Evolutionary conservation across 2,888 invertebrate genomes (phyloP).

Genomic region (Ametastegia equiseti): DNA sequence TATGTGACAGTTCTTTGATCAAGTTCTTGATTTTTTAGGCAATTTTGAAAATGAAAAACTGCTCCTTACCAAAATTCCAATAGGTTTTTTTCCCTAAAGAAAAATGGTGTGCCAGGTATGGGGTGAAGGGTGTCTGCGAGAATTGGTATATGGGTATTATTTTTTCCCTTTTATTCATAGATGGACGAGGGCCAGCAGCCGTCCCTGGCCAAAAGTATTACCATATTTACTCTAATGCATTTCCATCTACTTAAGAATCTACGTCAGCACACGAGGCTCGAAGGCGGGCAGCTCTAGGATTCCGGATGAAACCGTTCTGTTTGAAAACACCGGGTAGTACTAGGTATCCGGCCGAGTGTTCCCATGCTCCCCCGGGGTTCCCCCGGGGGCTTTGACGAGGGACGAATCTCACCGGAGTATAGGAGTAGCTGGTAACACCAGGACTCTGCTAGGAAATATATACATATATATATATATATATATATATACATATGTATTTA

Average conservation of each 20-base stretch:
- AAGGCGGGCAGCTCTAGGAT: too few species aligned
- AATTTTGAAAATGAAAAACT: too few species aligned
- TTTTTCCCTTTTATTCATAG: neutral
- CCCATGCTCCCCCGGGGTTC: conserved; percentile 53
- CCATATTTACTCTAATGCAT: conserved; percentile 58
- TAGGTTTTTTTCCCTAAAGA: too few species aligned
- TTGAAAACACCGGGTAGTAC: conserved; percentile 59
- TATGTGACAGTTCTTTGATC: too few species aligned
- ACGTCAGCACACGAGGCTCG: neutral
- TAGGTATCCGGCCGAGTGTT: conserved; percentile 51
- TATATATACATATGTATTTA: neutral
- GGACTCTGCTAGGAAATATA: neutral
- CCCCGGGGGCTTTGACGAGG: conserved; percentile 66
- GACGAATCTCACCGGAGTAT: conserved; percentile 52
- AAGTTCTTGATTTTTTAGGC: too few species aligned
- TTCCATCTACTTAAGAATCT: conserved; percentile 48
- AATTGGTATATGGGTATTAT: too few species aligned
- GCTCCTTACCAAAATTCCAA: too few species aligned
- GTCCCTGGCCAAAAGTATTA: conserved; percentile 48
- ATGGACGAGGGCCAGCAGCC: conserved; percentile 8
- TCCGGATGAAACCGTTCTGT: conserved; percentile 46
- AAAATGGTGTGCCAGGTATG: too few species aligned
- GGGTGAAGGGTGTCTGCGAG: too few species aligned
- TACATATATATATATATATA: neutral
- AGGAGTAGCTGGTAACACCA: conserved; percentile 23